phyloP scores from a whole-genome alignment of 2,797 vertebrate genomes.

The Percopsis omiscomaycus region DNA sequence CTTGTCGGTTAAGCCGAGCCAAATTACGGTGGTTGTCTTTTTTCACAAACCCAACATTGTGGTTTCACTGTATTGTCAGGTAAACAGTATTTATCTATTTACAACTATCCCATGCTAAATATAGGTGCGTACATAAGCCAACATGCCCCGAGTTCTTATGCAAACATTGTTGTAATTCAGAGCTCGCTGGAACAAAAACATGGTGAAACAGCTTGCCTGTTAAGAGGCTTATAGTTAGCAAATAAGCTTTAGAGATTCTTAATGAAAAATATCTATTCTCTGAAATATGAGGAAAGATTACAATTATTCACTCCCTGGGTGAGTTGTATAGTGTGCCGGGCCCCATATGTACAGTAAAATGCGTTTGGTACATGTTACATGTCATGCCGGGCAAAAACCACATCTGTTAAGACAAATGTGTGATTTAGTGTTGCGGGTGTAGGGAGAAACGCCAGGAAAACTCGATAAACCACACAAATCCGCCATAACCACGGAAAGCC shows the following conservation, averaged over 20 bases:
- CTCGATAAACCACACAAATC: constrained; percentile 77
- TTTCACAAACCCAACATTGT: constrained; percentile 14
- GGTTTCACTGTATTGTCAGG: constrained; percentile 32
- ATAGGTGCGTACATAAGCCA: constrained; percentile 38
- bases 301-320: constrained; percentile 10
- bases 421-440: constrained; percentile 65
- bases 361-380: constrained; percentile 32
- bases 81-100: constrained; percentile 57
- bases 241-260: constrained; percentile 5
- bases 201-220: not conserved
- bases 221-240: not conserved
- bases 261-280: constrained; percentile 14
- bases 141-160: constrained; percentile 10
- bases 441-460: constrained; percentile 72
- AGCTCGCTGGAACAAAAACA: constrained; percentile 18
- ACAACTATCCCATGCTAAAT: constrained; percentile 49
- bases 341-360: constrained; percentile 28
- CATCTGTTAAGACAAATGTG: constrained; percentile 72
- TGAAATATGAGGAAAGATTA: constrained; percentile 5
- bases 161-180: constrained; percentile 24
- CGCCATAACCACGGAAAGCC: constrained; percentile 72
- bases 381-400: constrained; percentile 52
- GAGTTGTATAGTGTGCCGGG: not conserved
- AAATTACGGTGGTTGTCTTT: constrained; percentile 36
- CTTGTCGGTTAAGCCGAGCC: constrained; percentile 79